Evolutionary conservation across 2,797 vertebrate species (phyloP).

Genomic region (Enteromius afrohamiltoni): DNA sequence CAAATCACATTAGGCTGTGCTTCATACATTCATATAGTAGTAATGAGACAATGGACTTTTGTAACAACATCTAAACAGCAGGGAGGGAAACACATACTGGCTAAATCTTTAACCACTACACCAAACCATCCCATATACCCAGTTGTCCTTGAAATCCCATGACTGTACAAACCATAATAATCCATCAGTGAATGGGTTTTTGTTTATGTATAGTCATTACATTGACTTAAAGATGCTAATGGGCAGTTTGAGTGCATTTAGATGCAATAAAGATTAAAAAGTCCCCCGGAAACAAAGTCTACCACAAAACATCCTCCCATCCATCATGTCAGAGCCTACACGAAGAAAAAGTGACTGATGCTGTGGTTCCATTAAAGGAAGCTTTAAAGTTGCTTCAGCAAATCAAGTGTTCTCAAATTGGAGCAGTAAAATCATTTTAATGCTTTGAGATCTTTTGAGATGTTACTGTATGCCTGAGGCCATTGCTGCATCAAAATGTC

Average conservation of each 20-base stretch:
- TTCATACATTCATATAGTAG: background rate
- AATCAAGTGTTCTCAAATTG: constrained; percentile 3
- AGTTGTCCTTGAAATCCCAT: background rate
- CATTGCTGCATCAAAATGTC: background rate
- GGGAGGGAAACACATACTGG: background rate
- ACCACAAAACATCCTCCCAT: background rate
- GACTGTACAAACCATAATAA: background rate
- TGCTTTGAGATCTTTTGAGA: background rate
- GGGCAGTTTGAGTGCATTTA: constrained; percentile 50
- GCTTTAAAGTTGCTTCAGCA: constrained; percentile 23
- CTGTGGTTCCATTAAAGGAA: background rate
- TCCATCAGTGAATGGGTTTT: constrained; percentile 11
- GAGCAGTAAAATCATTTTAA: background rate
- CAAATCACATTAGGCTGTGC: background rate
- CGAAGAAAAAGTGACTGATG: background rate
- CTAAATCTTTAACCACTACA: background rate
- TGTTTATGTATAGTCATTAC: constrained; percentile 33
- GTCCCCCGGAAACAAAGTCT: constrained; percentile 28
- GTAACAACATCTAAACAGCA: background rate
- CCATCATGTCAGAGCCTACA: constrained; percentile 25
- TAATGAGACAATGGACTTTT: background rate
- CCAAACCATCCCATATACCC: background rate
- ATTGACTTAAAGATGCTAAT: constrained; percentile 34
- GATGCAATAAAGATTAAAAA: constrained; percentile 36
- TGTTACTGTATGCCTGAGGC: background rate